Conservation (phyloP, 2,797 vertebrate species). For the Pipistrellus pipistrellus region DNA sequence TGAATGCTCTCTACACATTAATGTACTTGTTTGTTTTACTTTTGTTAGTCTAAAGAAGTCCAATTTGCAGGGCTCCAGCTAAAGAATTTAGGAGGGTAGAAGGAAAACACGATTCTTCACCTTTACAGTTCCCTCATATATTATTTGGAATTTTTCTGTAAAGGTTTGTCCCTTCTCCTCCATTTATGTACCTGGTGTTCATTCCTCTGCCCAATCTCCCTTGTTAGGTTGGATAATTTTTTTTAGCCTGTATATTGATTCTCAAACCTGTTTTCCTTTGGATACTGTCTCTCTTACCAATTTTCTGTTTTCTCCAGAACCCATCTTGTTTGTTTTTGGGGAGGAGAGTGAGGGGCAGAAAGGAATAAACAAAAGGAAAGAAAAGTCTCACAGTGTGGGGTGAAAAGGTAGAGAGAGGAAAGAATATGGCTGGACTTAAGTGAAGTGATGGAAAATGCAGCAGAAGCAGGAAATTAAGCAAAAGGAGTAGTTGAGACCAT, state of each 20-base stretch:
- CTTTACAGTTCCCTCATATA: background rate
- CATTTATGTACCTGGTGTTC: slow-evolving; percentile 21
- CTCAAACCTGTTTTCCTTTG: background rate
- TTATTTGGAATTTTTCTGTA: background rate
- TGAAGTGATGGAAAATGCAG: background rate
- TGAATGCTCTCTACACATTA: background rate
- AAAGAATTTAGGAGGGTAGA: background rate
- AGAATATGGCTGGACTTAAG: background rate
- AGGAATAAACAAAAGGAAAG: background rate
- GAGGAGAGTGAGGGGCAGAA: background rate
- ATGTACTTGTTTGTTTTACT: background rate
- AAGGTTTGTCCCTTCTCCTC: background rate
- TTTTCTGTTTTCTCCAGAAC: background rate
- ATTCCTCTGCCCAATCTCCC: background rate
- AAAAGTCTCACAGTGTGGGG: background rate
- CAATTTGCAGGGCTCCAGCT: background rate
- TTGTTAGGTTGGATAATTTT: background rate
- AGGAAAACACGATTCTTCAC: background rate
- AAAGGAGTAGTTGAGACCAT: background rate
- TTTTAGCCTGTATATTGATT: background rate
- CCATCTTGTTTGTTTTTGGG: background rate
- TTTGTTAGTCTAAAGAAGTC: background rate
- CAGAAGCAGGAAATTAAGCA: background rate
- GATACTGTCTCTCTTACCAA: background rate
- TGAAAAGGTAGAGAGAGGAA: background rate